Percentiles rank a stretch among this genome's conserved stretches.
phyloP scores from a whole-genome alignment of 2,888 invertebrate species.

The Melikaiella ostensackeni region DNA sequence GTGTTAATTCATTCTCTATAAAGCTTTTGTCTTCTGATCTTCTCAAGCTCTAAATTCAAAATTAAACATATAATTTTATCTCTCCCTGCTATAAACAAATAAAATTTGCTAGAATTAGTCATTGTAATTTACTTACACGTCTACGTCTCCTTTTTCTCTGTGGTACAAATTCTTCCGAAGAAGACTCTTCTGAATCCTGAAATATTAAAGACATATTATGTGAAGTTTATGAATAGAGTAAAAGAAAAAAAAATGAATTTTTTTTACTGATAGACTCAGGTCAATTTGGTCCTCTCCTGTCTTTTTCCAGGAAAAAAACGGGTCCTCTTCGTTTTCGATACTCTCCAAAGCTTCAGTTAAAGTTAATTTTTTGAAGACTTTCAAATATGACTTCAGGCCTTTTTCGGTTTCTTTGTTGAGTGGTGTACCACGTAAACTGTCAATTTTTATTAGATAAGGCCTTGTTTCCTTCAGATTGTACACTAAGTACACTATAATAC shows the following conservation, averaged over 20 bases:
- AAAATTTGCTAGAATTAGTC: background rate
- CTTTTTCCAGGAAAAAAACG: constrained; percentile 6
- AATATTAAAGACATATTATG: background rate
- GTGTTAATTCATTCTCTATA: background rate
- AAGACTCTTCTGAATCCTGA: background rate
- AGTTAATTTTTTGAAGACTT: constrained; percentile 49
- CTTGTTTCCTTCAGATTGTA: constrained; percentile 55
- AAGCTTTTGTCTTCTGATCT: background rate
- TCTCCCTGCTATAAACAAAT: background rate
- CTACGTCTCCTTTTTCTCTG: background rate
- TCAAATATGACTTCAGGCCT: constrained; percentile 47
- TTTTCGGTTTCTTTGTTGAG: constrained; percentile 25
- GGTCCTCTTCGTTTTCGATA: background rate
- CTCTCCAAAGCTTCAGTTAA: constrained; percentile 40
- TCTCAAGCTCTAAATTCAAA: background rate
- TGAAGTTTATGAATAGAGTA: background rate
- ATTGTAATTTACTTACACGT: background rate
- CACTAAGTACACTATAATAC: constrained; percentile 54
- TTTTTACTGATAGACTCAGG: background rate
- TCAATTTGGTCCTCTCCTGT: background rate
- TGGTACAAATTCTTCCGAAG: background rate
- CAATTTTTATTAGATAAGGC: constrained; percentile 56
- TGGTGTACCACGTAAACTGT: constrained; percentile 37
- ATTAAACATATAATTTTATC: background rate
- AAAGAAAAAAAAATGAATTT: background rate